Conservation (phyloP, 2,113 vertebrate species). For the Theropithecus gelada region DNA sequence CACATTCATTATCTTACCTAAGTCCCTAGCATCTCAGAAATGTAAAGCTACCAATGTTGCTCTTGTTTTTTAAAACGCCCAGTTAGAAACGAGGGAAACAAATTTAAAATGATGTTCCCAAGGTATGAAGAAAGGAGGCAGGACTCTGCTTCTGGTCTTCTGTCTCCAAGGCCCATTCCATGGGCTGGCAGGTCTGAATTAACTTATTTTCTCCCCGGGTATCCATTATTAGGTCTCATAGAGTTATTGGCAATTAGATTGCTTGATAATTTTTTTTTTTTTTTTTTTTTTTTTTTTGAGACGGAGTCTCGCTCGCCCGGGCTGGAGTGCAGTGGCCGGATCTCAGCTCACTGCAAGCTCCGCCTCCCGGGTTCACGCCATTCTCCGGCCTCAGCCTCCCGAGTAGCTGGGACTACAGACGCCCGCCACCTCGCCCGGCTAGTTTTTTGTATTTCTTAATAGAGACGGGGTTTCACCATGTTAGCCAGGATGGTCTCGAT, state of each 20-base stretch:
- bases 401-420: too few relatives aligned
- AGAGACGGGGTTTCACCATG: too few relatives aligned
- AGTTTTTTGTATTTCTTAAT: too few relatives aligned
- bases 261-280: background rate
- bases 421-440: too few relatives aligned
- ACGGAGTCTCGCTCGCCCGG: too few relatives aligned
- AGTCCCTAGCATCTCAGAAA: background rate
- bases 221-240: background rate
- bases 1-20: background rate
- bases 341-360: too few relatives aligned
- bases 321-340: too few relatives aligned
- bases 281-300: conserved; percentile 32
- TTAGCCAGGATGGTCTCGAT: too few relatives aligned
- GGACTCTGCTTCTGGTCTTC: background rate
- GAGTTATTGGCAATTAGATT: background rate
- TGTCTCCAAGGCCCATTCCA: background rate
- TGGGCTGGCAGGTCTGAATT: background rate
- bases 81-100: background rate
- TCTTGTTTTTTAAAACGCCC: background rate
- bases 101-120: background rate
- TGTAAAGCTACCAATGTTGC: background rate
- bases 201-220: background rate
- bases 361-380: too few relatives aligned
- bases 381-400: too few relatives aligned
- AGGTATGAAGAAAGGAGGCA: background rate